Conservation (phyloP, 2,888 invertebrate species). For the Pteria penguin region DNA sequence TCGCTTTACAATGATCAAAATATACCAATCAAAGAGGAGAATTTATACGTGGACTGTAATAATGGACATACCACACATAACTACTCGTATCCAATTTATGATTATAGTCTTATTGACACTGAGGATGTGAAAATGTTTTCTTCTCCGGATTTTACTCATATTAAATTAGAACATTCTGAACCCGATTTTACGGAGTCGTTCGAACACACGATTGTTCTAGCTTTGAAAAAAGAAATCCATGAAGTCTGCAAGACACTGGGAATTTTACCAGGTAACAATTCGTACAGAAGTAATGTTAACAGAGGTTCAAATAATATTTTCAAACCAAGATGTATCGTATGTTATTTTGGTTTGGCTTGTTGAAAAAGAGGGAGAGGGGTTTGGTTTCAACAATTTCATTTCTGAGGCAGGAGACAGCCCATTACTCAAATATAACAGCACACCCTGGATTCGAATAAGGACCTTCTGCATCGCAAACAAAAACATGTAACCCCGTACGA, state of each 20-base stretch:
- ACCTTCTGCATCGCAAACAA: too few species aligned
- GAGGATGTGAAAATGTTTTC: not conserved
- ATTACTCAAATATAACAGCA: too few species aligned
- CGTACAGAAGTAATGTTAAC: too few species aligned
- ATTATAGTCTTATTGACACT: not conserved
- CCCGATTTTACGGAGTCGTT: not conserved
- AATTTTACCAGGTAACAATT: constrained; percentile 41
- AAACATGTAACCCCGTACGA: too few species aligned
- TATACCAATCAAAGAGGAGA: constrained; percentile 25
- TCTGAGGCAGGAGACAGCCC: too few species aligned
- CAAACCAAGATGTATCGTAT: too few species aligned
- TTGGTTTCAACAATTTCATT: too few species aligned
- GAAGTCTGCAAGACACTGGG: constrained; percentile 36
- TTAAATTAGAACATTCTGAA: not conserved
- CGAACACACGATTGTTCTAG: constrained; percentile 14
- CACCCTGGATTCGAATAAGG: too few species aligned
- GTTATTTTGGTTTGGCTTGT: too few species aligned
- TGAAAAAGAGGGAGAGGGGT: too few species aligned
- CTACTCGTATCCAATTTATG: constrained; percentile 5
- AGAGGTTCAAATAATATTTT: too few species aligned
- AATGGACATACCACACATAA: not conserved
- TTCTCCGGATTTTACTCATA: not conserved
- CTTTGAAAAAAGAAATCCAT: constrained; percentile 44
- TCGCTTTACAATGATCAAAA: constrained; percentile 33
- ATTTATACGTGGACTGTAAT: not conserved